These are phyloP conservation scores for Climacteris rufus DNA, from an alignment of 2,113 vertebrate species.

Conservation along the genomic window DNA sequence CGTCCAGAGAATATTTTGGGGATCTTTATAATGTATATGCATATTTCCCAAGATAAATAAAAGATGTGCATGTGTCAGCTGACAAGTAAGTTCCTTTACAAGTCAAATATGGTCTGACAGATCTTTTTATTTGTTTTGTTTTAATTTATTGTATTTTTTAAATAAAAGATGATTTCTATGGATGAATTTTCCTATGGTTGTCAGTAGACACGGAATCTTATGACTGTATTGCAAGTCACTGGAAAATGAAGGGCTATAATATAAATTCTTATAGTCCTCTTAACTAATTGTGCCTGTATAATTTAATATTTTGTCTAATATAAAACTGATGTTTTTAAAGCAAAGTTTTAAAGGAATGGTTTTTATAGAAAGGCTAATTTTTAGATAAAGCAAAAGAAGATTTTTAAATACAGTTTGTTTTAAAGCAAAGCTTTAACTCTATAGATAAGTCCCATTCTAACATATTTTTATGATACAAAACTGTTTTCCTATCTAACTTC, in stretches of 20 bases:
- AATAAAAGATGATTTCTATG: background rate
- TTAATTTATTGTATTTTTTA: background rate
- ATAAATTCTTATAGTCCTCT: background rate
- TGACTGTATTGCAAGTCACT: conserved; percentile 25
- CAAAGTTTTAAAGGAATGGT: conserved; percentile 42
- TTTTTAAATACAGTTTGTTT: conserved; percentile 51
- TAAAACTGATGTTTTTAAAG: conserved; percentile 45
- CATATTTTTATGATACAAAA: conserved; percentile 58
- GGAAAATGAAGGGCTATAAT: conserved; percentile 28
- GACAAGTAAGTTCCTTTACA: background rate
- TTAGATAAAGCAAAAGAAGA: conserved; percentile 59
- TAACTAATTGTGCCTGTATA: conserved; percentile 53
- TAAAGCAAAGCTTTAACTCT: conserved; percentile 62
- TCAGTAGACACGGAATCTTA: conserved; percentile 4
- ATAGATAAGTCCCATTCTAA: conserved; percentile 41
- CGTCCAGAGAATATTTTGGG: background rate
- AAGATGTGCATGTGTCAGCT: background rate
- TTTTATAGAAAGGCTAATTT: conserved; percentile 63
- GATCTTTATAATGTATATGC: background rate
- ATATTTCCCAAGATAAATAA: background rate
- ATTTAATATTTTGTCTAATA: conserved; percentile 59
- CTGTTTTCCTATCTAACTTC: conserved; percentile 50
- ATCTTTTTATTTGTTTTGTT: background rate
- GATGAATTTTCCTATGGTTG: background rate
- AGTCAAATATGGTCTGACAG: background rate